Percentiles rank a stretch among this genome's conserved stretches.
These are phyloP conservation scores for Drosophila arawakana DNA, from an alignment of 1,140 invertebrate genomes.

Conservation along the genomic window DNA sequence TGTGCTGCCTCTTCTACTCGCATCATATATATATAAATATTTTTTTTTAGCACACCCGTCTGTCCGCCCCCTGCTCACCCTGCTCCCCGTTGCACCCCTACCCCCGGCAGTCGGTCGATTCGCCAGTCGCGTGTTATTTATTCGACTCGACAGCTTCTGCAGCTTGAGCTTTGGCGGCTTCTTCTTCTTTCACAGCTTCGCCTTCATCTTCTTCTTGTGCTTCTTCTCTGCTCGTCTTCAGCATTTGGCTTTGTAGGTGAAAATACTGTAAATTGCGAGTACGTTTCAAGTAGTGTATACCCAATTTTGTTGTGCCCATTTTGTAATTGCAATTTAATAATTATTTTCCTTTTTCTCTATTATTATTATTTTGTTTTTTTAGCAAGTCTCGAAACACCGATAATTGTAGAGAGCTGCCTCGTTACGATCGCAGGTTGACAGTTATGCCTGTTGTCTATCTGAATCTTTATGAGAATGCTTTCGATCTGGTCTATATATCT, in stretches of 20 bases:
- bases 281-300: slow-evolving; percentile 25
- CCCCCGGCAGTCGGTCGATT: slow-evolving; percentile 15
- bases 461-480: slow-evolving; percentile 11
- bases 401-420: slow-evolving; percentile 31
- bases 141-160: slow-evolving; percentile 30
- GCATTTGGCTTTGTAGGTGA: slow-evolving; percentile 66
- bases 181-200: slow-evolving; percentile 8
- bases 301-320: slow-evolving; percentile 48
- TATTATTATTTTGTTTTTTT: background rate
- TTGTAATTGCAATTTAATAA: slow-evolving; percentile 67
- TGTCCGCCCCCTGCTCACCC: background rate
- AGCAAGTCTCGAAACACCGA: slow-evolving; percentile 25
- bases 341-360: slow-evolving; percentile 42
- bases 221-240: slow-evolving; percentile 7
- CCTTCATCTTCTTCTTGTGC: slow-evolving; percentile 12
- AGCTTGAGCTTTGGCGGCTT: slow-evolving; percentile 38
- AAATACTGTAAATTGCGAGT: slow-evolving; percentile 66
- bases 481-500: slow-evolving; percentile 17
- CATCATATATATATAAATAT: slow-evolving; percentile 1
- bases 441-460: slow-evolving; percentile 23
- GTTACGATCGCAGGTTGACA: slow-evolving; percentile 34
- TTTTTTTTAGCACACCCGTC: slow-evolving; percentile 25
- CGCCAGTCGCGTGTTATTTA: slow-evolving; percentile 34
- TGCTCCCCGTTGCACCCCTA: background rate
- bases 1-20: slow-evolving; percentile 16